These are phyloP conservation scores for Ceuthmochares aereus DNA, from an alignment of 2,113 vertebrate species.

Conservation along the genomic window DNA sequence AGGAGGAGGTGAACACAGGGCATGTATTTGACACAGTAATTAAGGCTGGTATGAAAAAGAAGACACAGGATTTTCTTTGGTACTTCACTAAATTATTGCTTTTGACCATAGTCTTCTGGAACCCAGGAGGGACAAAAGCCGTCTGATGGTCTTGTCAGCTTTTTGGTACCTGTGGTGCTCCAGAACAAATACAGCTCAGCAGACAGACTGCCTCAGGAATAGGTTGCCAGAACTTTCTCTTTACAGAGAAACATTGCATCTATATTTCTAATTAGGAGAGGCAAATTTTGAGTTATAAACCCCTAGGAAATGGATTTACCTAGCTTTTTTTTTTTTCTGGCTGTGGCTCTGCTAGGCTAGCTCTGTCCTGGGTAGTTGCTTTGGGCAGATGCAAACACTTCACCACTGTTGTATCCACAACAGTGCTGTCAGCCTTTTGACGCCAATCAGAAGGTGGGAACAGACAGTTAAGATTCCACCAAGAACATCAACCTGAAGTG, in stretches of 20 bases:
- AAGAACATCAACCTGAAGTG: not conserved
- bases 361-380: not conserved
- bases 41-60: not conserved
- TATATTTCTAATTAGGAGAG: not conserved
- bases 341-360: not conserved
- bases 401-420: fast-evolving
- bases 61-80: not conserved
- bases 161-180: not conserved
- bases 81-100: not conserved
- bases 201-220: not conserved
- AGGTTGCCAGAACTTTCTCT: not conserved
- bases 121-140: not conserved
- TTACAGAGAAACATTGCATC: not conserved
- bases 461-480: not conserved
- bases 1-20: not conserved
- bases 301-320: not conserved
- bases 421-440: not conserved
- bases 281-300: not conserved
- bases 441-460: not conserved
- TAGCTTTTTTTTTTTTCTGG: not conserved
- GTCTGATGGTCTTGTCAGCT: not conserved
- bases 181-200: not conserved
- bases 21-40: not conserved
- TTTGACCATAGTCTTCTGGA: not conserved
- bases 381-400: not conserved